Conservation (phyloP, 1,140 invertebrate species). For the Drusus annulatus region DNA sequence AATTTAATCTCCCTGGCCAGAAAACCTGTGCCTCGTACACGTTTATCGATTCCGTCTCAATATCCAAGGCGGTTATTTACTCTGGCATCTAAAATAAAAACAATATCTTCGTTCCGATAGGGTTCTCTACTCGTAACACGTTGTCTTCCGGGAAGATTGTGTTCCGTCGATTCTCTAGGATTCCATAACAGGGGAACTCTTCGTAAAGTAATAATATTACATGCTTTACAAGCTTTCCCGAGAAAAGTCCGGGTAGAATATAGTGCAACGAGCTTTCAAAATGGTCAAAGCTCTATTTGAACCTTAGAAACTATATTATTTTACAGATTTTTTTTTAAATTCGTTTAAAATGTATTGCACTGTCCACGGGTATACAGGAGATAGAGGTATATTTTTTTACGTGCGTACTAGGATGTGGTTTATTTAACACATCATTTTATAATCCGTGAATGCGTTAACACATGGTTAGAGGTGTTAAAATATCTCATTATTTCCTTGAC, state of each 20-base stretch:
- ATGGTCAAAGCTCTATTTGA: neutral
- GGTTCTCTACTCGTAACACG: slow-evolving; percentile 37
- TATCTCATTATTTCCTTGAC: slow-evolving; percentile 41
- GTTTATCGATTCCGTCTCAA: slow-evolving; percentile 44
- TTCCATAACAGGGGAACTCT: slow-evolving; percentile 30
- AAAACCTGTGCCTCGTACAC: slow-evolving; percentile 3
- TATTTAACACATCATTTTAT: neutral
- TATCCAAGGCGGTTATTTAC: slow-evolving; percentile 38
- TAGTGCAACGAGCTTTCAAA: neutral
- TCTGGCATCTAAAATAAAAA: slow-evolving; percentile 39
- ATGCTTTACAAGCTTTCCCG: neutral
- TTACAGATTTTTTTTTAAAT: too few relatives aligned
- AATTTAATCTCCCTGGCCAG: neutral
- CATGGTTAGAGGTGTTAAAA: slow-evolving; percentile 30
- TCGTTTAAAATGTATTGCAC: too few relatives aligned
- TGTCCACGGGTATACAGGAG: neutral
- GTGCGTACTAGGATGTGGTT: neutral
- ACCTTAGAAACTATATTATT: too few relatives aligned
- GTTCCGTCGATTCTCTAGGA: slow-evolving; percentile 22
- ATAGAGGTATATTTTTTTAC: neutral
- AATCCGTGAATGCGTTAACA: neutral
- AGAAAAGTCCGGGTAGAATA: neutral
- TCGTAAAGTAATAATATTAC: slow-evolving; percentile 18
- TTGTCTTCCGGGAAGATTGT: slow-evolving; percentile 26
- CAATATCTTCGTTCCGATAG: slow-evolving; percentile 32